These are phyloP conservation scores for Nemopilema nomurai DNA, from an alignment of 30 jellyfish, hydroid and myxozoan species.

Conservation along the genomic window DNA sequence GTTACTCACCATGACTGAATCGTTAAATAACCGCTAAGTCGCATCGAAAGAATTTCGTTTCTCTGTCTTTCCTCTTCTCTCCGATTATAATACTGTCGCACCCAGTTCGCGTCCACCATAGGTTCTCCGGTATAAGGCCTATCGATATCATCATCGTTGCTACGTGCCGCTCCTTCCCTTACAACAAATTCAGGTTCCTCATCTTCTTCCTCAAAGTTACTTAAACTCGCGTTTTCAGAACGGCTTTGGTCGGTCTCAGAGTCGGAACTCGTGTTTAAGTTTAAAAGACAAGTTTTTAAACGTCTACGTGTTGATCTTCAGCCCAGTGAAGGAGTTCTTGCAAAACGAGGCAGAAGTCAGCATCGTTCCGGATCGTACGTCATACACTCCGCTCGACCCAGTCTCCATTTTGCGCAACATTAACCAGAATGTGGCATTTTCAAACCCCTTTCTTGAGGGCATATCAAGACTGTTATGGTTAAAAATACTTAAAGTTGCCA, in stretches of 20 bases:
- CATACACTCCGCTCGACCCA: background rate
- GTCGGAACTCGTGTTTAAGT: background rate
- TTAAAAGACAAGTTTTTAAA: background rate
- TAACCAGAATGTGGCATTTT: background rate
- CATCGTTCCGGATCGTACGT: background rate
- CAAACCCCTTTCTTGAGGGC: background rate
- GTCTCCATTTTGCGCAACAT: background rate
- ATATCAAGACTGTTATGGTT: background rate
- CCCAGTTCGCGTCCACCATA: slow-evolving; percentile 11
- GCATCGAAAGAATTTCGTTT: slow-evolving; percentile 6
- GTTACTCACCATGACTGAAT: slow-evolving; percentile 3
- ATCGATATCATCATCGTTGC: slow-evolving; percentile 15
- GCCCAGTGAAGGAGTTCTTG: background rate
- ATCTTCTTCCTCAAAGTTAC: background rate
- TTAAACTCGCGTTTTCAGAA: background rate
- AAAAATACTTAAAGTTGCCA: background rate
- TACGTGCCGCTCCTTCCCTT: background rate
- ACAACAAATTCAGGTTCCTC: background rate
- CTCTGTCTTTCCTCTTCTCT: slow-evolving; percentile 20
- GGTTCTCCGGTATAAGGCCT: slow-evolving; percentile 14
- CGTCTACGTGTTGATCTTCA: background rate
- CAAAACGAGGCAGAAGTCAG: background rate
- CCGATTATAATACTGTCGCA: slow-evolving; percentile 3
- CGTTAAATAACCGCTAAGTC: slow-evolving; percentile 3
- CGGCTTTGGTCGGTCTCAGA: background rate